phyloP scores from a whole-genome alignment of 2,113 vertebrate species.

The Recurvirostra avosetta region DNA sequence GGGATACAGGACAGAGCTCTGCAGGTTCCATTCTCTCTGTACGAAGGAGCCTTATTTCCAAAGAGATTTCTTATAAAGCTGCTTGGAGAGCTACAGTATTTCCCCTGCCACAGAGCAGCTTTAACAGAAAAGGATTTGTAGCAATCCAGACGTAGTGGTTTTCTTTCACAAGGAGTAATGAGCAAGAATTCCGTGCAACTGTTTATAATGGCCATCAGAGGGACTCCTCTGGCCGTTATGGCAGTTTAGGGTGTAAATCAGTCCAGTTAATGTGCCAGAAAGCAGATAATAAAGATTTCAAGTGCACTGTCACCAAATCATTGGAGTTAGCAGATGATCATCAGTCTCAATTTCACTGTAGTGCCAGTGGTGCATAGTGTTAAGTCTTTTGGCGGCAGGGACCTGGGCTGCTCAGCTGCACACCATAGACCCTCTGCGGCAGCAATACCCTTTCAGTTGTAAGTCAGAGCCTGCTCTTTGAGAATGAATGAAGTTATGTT shows the following conservation, averaged over 20 bases:
- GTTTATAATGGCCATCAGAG: not conserved
- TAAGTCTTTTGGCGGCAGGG: not conserved
- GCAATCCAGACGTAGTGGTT: not conserved
- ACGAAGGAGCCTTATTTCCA: not conserved
- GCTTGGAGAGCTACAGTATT: not conserved
- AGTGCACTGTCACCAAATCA: not conserved
- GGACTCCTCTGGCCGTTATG: not conserved
- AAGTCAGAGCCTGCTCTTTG: not conserved
- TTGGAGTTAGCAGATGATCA: not conserved
- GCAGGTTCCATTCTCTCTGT: not conserved
- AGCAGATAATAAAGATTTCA: constrained; percentile 19
- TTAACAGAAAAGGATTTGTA: not conserved
- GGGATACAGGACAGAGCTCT: not conserved
- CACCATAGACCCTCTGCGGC: not conserved
- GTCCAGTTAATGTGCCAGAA: constrained; percentile 11
- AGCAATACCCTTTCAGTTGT: not conserved
- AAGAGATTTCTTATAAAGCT: not conserved
- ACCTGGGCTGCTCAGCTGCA: not conserved
- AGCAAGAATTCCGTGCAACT: not conserved
- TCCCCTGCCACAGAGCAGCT: not conserved
- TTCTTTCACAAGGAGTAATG: constrained; percentile 16
- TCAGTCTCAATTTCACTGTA: not conserved
- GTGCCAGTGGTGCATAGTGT: not conserved
- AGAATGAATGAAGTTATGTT: not conserved
- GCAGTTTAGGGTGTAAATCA: not conserved